phyloP scores from a whole-genome alignment of 2,797 vertebrate species.

The Pangasius djambal region DNA sequence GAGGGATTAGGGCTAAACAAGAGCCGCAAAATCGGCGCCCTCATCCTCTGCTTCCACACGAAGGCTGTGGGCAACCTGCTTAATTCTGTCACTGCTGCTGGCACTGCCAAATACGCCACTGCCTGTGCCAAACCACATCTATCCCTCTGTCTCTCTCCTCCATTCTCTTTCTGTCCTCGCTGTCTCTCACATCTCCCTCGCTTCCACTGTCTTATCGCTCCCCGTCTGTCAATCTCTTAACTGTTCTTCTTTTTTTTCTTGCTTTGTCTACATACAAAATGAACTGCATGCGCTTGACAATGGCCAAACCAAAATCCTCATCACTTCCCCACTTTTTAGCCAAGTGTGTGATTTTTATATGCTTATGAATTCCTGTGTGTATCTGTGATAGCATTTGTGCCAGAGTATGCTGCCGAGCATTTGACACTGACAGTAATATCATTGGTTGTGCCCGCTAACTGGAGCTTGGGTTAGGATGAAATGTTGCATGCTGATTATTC shows the following conservation, averaged over 20 bases:
- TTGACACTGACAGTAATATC: conserved; percentile 46
- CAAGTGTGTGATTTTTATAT: conserved; percentile 43
- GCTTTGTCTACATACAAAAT: conserved; percentile 71
- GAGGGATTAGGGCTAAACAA: conserved; percentile 77
- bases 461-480: conserved; percentile 38
- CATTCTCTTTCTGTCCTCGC: background rate
- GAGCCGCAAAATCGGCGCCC: conserved; percentile 62
- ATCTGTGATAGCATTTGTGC: conserved; percentile 2
- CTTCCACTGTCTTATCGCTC: background rate
- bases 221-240: conserved; percentile 17
- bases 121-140: conserved; percentile 53
- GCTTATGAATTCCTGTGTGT: conserved; percentile 6
- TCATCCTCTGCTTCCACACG: conserved; percentile 66
- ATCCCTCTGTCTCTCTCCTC: conserved; percentile 33
- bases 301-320: conserved; percentile 67
- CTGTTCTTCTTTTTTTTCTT: background rate
- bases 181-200: background rate
- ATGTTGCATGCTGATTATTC: conserved; percentile 46
- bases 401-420: conserved; percentile 41
- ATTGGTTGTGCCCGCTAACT: conserved; percentile 39
- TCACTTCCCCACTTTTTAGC: conserved; percentile 66
- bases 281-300: conserved; percentile 70
- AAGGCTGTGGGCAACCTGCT: conserved; percentile 62
- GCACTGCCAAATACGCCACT: conserved; percentile 55
- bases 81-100: conserved; percentile 75